Conservation (phyloP, 1,140 invertebrate genomes). For the Macrotrachela quadricornifera region DNA sequence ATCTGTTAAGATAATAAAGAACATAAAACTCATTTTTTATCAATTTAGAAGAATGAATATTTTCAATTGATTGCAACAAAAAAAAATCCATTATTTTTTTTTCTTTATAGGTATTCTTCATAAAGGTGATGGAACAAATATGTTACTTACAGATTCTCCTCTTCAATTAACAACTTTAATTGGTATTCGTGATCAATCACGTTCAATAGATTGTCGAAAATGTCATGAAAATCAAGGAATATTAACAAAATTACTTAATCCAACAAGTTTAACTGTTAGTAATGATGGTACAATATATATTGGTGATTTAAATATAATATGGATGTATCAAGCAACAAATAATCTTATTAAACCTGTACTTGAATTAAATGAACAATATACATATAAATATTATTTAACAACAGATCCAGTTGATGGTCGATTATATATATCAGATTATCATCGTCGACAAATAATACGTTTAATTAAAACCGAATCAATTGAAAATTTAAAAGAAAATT, state of each 20-base stretch:
- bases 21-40: too few species aligned
- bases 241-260: constrained; percentile 61
- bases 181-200: constrained; percentile 60
- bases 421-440: constrained; percentile 76
- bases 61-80: background rate
- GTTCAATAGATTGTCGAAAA: constrained; percentile 44
- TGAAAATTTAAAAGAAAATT: background rate
- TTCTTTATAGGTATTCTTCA: constrained; percentile 56
- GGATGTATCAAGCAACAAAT: constrained; percentile 35
- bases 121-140: constrained; percentile 86
- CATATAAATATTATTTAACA: constrained; percentile 77
- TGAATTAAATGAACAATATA: too few species aligned
- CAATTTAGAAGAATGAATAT: background rate
- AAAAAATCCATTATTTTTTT: too few species aligned
- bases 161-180: constrained; percentile 69
- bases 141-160: constrained; percentile 78
- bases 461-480: constrained; percentile 44
- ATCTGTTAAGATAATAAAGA: too few species aligned
- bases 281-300: constrained; percentile 81
- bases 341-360: too few species aligned
- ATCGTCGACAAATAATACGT: constrained; percentile 76
- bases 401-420: constrained; percentile 74
- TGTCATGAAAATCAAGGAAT: constrained; percentile 55
- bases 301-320: constrained; percentile 79
- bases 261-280: constrained; percentile 65